Evolutionary conservation across 2,888 invertebrate genomes (phyloP).

Genomic region (Pseudanteris insignis): DNA sequence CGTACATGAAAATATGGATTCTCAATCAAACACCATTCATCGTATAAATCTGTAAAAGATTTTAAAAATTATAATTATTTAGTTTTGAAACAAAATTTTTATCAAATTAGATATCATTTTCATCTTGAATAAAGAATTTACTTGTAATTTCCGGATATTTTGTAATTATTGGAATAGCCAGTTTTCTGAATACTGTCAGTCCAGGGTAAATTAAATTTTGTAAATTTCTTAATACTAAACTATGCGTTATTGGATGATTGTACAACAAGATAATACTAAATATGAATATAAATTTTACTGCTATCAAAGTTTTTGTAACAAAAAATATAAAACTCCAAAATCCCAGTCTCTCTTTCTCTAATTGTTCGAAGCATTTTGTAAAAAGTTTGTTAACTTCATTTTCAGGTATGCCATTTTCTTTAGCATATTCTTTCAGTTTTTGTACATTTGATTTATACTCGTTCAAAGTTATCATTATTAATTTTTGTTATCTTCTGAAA

Average conservation of each 20-base stretch:
- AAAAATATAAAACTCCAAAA: constrained; percentile 26
- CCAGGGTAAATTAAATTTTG: constrained; percentile 86
- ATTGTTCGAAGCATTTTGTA: constrained; percentile 68
- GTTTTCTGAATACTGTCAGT: constrained; percentile 76
- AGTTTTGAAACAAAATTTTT: too few relatives aligned
- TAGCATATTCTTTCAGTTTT: constrained; percentile 71
- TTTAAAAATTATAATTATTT: constrained; percentile 2
- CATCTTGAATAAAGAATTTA: too few relatives aligned
- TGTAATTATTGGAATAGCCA: constrained; percentile 80
- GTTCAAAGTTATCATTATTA: constrained; percentile 43
- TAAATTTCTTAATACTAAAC: constrained; percentile 75
- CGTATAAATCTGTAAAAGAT: constrained; percentile 75
- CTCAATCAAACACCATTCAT: constrained; percentile 84
- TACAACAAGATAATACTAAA: constrained; percentile 66
- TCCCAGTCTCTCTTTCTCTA: constrained; percentile 56
- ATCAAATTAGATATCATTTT: too few relatives aligned
- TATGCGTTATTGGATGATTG: constrained; percentile 74
- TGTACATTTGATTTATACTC: constrained; percentile 66
- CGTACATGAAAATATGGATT: constrained; percentile 84
- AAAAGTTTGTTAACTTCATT: constrained; percentile 73
- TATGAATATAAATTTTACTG: constrained; percentile 60
- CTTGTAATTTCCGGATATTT: constrained; percentile 79
- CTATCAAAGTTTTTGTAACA: constrained; percentile 49
- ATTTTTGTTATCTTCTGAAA: too few relatives aligned
- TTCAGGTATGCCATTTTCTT: constrained; percentile 71